Conservation (phyloP, 2,113 vertebrate species). For the Pyxicephalus adspersus region DNA sequence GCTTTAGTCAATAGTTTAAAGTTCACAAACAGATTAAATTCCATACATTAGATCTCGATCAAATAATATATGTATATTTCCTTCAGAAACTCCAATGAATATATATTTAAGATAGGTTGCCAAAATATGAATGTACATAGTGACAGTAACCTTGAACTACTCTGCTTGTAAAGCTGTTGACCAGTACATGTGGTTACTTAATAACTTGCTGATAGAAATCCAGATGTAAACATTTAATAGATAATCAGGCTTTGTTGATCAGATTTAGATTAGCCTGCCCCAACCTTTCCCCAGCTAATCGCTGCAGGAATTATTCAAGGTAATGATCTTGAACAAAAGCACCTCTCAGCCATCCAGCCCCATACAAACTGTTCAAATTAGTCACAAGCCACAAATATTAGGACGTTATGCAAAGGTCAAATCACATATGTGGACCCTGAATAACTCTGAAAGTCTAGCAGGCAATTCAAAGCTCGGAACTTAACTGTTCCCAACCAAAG, state of each 20-base stretch:
- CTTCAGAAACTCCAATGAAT: too few species aligned
- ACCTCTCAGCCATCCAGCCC: constrained; percentile 53
- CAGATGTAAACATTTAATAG: constrained; percentile 55
- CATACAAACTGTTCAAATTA: constrained; percentile 56
- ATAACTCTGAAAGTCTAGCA: constrained; percentile 37
- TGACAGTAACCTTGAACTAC: too few species aligned
- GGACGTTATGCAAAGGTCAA: constrained; percentile 56
- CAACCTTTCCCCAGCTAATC: constrained; percentile 50
- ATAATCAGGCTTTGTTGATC: constrained; percentile 56
- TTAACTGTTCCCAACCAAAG: constrained; percentile 37
- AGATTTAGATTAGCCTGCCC: constrained; percentile 53
- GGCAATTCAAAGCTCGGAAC: constrained; percentile 28
- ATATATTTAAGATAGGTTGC: too few species aligned
- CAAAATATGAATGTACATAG: too few species aligned
- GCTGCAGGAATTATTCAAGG: constrained; percentile 57
- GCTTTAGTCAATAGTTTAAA: too few species aligned
- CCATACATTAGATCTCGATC: too few species aligned
- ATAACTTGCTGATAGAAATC: constrained; percentile 38
- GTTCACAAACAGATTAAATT: too few species aligned
- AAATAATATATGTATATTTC: too few species aligned
- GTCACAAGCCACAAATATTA: constrained; percentile 57
- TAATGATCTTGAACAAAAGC: constrained; percentile 57
- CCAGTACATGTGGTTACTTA: constrained; percentile 32
- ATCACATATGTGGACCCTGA: constrained; percentile 55
- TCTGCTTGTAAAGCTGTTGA: neutral